Conservation (phyloP, 2,797 vertebrate genomes). For the Anableps anableps region DNA sequence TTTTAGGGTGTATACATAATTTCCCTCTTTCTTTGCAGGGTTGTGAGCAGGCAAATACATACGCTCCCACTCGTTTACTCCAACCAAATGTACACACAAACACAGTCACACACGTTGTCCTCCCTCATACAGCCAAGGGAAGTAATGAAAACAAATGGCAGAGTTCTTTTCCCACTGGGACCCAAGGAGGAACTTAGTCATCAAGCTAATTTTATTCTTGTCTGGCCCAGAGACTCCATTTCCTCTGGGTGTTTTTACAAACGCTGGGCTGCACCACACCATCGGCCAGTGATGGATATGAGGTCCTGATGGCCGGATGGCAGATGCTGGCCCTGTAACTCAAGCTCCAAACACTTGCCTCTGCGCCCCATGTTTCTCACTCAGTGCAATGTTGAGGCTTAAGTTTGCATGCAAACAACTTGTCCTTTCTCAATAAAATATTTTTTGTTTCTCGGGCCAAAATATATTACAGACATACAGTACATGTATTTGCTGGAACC, state of each 20-base stretch:
- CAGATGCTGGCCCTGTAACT: slow-evolving; percentile 91
- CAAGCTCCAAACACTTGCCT: slow-evolving; percentile 79
- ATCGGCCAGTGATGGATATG: slow-evolving; percentile 79
- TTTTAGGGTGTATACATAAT: slow-evolving; percentile 18
- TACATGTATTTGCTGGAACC: neutral
- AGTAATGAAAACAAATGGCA: slow-evolving; percentile 88
- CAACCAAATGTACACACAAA: slow-evolving; percentile 63
- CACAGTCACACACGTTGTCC: slow-evolving; percentile 55
- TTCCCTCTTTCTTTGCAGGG: neutral
- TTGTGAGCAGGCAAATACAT: slow-evolving; percentile 40
- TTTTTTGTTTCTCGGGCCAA: slow-evolving; percentile 13
- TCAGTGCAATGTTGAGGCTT: slow-evolving; percentile 57
- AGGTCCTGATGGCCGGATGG: slow-evolving; percentile 83
- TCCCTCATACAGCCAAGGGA: slow-evolving; percentile 71
- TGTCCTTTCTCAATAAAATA: slow-evolving; percentile 44
- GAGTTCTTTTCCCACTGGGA: slow-evolving; percentile 82
- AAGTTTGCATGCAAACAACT: slow-evolving; percentile 44
- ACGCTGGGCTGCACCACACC: slow-evolving; percentile 78
- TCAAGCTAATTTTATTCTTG: slow-evolving; percentile 89
- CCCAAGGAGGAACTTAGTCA: slow-evolving; percentile 86
- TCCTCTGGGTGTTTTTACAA: slow-evolving; percentile 88
- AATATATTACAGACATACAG: neutral
- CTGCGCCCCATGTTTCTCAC: slow-evolving; percentile 62
- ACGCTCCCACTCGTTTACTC: slow-evolving; percentile 37
- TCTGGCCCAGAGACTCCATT: slow-evolving; percentile 87